Evolutionary conservation across 2,113 vertebrate genomes (phyloP), one percentile per base, ranked within the genome.

Genomic region (Vidua chalybeata): DNA sequence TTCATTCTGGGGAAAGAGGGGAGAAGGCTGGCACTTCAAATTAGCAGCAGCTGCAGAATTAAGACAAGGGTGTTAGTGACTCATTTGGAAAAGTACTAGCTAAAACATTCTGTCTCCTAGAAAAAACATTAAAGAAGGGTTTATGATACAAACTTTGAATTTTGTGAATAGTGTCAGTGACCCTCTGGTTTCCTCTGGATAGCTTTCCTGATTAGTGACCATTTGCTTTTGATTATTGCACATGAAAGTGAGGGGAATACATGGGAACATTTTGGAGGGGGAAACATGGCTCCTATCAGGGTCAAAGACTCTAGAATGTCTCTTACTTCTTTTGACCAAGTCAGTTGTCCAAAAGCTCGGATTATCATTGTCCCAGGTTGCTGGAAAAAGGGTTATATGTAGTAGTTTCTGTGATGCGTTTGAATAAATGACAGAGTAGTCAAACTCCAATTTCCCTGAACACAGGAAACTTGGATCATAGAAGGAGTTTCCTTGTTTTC

Each of bases 1-100:
- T 97, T 97, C 86, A 89, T 90, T 96, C 94, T 94, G 80, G 86
- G 86, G 92, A 94, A 90, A 89, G 83, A 74, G 93, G 92, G 94
- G 94, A 93, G 93, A 93, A 96, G 92, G 92, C 94, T 97, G 93
- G 88, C 86, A 92, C 90, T 96, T 94, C 86, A 94, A 96, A 96
- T 96, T 96, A 97, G 92, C 94, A 96, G 92, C 95, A 96, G 94
- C 95, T 97, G 96, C 90, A 92, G 96, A 96, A 95, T 97, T 95
- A 97, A 96, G 92, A 94, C 92, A 96, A 96, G 96, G 89, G 90
- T 94, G 96, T 96, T 96, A 94, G 92, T 96, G 96, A 96, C 94
- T 97, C 95, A 96, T 95, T 97, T 96, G 96, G 96, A 96, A 96
- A 96, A 96, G 92, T 94, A 96, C 94, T 96, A 95, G 96, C 95